phyloP scores from a whole-genome alignment of 2,113 vertebrate species.

The Thymallus thymallus region DNA sequence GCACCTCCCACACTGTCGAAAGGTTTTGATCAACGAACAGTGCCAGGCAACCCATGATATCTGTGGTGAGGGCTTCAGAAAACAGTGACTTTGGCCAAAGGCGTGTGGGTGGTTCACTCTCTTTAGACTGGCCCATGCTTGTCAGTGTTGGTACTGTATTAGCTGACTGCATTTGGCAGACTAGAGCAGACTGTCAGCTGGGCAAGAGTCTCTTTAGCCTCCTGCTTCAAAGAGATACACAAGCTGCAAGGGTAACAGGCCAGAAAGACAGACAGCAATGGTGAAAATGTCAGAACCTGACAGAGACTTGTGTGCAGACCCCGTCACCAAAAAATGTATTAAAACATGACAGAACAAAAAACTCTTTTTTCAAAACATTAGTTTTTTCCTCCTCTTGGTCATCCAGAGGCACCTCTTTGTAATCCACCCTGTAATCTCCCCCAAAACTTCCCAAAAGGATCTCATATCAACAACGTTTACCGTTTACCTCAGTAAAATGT shows the following conservation, averaged over 20 bases:
- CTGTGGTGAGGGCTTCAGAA: constrained; percentile 13
- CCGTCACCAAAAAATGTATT: constrained; percentile 29
- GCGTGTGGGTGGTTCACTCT: constrained; percentile 10
- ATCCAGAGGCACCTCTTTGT: constrained; percentile 14
- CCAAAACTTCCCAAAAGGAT: constrained; percentile 17
- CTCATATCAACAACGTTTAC: neutral
- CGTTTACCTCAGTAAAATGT: constrained; percentile 63
- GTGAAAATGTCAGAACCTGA: neutral
- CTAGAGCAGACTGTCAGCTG: constrained; percentile 34
- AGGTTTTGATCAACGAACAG: constrained; percentile 38
- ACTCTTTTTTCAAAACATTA: constrained; percentile 49
- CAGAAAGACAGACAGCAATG: constrained; percentile 24
- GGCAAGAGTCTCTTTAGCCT: constrained; percentile 55
- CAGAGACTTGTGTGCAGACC: constrained; percentile 8
- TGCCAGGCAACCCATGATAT: constrained; percentile 16
- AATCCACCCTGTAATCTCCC: constrained; percentile 20
- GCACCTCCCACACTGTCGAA: constrained; percentile 32
- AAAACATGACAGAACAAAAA: too few relatives aligned
- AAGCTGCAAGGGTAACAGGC: constrained; percentile 19
- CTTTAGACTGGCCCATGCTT: neutral
- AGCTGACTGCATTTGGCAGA: constrained; percentile 5
- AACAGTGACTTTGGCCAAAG: constrained; percentile 13
- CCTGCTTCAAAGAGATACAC: constrained; percentile 48
- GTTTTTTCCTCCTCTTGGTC: constrained; percentile 52
- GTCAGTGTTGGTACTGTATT: constrained; percentile 60